phyloP scores from a whole-genome alignment of 2,797 vertebrate genomes.

The Semotilus atromaculatus region DNA sequence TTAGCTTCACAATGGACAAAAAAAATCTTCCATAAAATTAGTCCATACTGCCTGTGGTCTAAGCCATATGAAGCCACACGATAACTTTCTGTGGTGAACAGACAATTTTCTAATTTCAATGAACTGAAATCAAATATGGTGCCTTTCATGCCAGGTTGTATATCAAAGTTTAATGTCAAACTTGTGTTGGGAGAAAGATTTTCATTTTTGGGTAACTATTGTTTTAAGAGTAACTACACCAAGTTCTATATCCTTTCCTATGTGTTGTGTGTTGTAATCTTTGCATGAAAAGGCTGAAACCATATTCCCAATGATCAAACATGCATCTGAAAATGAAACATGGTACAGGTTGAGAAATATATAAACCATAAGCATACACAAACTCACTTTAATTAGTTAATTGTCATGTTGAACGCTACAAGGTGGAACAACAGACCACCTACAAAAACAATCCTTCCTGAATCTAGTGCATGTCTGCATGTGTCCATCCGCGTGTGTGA shows the following conservation, averaged over 20 bases:
- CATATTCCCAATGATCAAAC: not conserved
- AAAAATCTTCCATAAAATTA: not conserved
- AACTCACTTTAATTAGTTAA: not conserved
- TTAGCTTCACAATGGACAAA: not conserved
- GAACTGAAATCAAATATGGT: not conserved
- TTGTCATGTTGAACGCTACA: not conserved
- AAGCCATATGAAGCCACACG: not conserved
- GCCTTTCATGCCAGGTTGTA: not conserved
- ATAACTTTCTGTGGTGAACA: not conserved
- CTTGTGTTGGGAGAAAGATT: not conserved
- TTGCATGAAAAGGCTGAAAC: not conserved
- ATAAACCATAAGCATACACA: not conserved
- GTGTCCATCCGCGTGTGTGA: conserved; percentile 10
- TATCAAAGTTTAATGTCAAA: not conserved
- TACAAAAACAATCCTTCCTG: conserved; percentile 13
- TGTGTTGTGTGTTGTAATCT: not conserved
- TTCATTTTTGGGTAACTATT: conserved; percentile 10
- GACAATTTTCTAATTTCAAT: not conserved
- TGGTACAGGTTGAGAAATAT: not conserved
- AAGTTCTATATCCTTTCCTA: not conserved
- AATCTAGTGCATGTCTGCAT: conserved; percentile 45
- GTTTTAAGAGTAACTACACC: not conserved
- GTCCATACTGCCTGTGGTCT: not conserved
- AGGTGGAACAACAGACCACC: not conserved
- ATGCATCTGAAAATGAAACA: not conserved